These are phyloP conservation scores for Etheostoma perlongum DNA, from an alignment of 2,797 vertebrate genomes.

Conservation along the genomic window DNA sequence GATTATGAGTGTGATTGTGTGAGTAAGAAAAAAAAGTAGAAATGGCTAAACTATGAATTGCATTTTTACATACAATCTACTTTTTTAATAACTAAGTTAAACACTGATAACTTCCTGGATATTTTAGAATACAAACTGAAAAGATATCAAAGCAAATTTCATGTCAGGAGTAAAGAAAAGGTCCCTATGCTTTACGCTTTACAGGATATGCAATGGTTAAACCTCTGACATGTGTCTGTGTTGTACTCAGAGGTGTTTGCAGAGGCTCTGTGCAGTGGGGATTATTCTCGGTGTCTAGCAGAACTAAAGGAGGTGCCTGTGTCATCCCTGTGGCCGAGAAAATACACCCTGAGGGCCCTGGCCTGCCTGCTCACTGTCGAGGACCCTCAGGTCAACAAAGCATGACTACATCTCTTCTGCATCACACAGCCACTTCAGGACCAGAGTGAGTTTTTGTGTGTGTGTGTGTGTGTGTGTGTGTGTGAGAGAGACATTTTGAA, in stretches of 20 bases:
- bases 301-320: conserved; percentile 85
- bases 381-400: conserved; percentile 85
- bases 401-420: conserved; percentile 86
- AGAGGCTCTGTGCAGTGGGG: conserved; percentile 86
- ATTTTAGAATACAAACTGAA: background rate
- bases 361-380: conserved; percentile 89
- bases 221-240: background rate
- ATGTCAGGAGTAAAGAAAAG: background rate
- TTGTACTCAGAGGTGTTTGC: conserved; percentile 84
- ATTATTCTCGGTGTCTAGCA: conserved; percentile 80
- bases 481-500: background rate
- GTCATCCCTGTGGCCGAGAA: conserved; percentile 84
- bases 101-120: background rate
- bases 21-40: background rate
- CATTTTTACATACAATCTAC: background rate
- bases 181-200: background rate
- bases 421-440: conserved; percentile 88
- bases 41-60: background rate
- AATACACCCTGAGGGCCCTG: conserved; percentile 87
- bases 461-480: background rate
- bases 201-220: background rate
- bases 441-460: conserved; percentile 86
- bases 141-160: background rate
- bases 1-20: background rate
- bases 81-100: background rate